Evolutionary conservation across 2,113 vertebrate species (phyloP).

Genomic region (Etheostoma cragini): DNA sequence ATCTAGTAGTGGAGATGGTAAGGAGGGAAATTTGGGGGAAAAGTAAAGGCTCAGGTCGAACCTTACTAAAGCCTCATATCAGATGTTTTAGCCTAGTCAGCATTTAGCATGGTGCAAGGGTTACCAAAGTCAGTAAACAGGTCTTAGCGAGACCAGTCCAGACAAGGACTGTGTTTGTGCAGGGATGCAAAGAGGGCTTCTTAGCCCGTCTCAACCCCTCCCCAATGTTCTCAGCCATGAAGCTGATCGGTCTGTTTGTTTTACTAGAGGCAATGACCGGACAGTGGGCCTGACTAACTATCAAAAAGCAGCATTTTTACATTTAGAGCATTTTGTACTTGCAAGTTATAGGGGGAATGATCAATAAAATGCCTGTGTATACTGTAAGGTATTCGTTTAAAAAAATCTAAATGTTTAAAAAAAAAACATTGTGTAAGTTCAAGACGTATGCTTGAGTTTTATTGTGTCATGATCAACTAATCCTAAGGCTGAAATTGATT

Average conservation of each 20-base stretch:
- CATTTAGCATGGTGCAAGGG: slow-evolving; percentile 51
- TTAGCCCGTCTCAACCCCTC: slow-evolving; percentile 35
- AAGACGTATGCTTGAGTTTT: not conserved
- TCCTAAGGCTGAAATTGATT: slow-evolving; percentile 10
- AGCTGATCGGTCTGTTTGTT: slow-evolving; percentile 54
- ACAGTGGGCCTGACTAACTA: slow-evolving; percentile 14
- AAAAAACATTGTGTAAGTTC: not conserved
- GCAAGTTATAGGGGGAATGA: not conserved
- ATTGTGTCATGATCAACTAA: not conserved
- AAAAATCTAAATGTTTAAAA: not conserved
- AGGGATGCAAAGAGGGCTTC: slow-evolving; percentile 70
- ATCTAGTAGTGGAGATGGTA: not conserved
- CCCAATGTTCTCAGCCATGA: slow-evolving; percentile 39
- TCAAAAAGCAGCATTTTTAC: not conserved
- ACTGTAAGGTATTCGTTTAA: not conserved
- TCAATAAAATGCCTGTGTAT: not conserved
- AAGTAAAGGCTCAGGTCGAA: slow-evolving; percentile 23
- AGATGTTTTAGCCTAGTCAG: slow-evolving; percentile 44
- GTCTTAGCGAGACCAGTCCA: slow-evolving; percentile 35
- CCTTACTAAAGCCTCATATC: slow-evolving; percentile 27
- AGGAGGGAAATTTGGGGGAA: not conserved
- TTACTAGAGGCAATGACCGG: slow-evolving; percentile 36
- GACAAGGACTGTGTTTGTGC: slow-evolving; percentile 73
- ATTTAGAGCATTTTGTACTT: not conserved
- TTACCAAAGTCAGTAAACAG: slow-evolving; percentile 60